Conservation (phyloP, 2,888 invertebrate genomes). For the Amblyjoppa proteus region DNA sequence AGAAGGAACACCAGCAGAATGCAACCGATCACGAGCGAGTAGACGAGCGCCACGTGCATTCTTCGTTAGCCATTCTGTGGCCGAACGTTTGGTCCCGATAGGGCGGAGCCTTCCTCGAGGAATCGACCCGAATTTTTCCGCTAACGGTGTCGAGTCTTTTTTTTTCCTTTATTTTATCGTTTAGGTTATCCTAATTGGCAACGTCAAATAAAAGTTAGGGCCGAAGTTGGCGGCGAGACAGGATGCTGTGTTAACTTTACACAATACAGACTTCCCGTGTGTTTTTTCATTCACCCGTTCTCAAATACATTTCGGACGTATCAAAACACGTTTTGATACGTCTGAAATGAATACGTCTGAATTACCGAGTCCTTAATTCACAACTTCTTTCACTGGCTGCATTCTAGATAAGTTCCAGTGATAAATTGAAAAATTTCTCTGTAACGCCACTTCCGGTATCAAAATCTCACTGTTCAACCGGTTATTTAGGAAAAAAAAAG, state of each 20-base stretch:
- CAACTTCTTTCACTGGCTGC: too few relatives aligned
- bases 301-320: background rate
- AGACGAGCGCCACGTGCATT: constrained; percentile 71
- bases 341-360: too few relatives aligned
- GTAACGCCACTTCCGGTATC: too few relatives aligned
- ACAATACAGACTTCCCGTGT: too few relatives aligned
- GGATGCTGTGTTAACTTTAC: background rate
- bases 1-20: constrained; percentile 63
- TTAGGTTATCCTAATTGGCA: constrained; percentile 10
- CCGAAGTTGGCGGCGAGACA: constrained; percentile 19
- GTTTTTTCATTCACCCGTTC: too few relatives aligned
- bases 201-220: constrained; percentile 1
- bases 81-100: constrained; percentile 9
- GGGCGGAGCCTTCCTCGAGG: constrained; percentile 4
- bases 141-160: background rate
- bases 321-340: too few relatives aligned
- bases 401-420: too few relatives aligned
- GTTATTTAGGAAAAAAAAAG: too few relatives aligned
- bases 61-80: constrained; percentile 62
- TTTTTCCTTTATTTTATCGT: constrained; percentile 12
- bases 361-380: too few relatives aligned
- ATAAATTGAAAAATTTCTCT: too few relatives aligned
- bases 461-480: too few relatives aligned
- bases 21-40: constrained; percentile 69
- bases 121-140: constrained; percentile 10